phyloP scores from a whole-genome alignment of 2,888 invertebrate genomes.

The Bugulina stolonifera region DNA sequence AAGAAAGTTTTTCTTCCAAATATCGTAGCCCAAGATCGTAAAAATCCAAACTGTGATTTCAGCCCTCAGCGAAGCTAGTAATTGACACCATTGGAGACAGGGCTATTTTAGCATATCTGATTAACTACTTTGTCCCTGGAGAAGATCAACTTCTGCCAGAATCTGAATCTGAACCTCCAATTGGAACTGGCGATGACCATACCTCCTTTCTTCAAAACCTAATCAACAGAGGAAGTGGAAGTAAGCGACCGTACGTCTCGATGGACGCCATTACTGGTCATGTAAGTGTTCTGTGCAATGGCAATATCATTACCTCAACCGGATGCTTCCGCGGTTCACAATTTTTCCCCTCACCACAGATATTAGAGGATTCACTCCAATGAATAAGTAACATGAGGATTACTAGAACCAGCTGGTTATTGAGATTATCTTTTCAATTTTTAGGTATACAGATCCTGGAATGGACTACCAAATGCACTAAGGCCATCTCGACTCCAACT shows the following conservation, averaged over 20 bases:
- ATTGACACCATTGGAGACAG: slow-evolving; percentile 16
- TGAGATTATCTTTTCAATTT: too few relatives aligned
- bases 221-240: neutral
- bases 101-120: slow-evolving; percentile 8
- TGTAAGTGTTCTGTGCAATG: too few relatives aligned
- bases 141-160: neutral
- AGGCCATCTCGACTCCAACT: neutral
- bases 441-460: slow-evolving; percentile 21
- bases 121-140: slow-evolving; percentile 19
- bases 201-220: neutral
- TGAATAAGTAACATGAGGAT: too few relatives aligned
- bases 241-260: neutral
- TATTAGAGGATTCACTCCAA: too few relatives aligned
- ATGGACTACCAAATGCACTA: neutral
- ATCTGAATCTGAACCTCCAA: neutral
- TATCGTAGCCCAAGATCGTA: too few relatives aligned
- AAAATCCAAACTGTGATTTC: neutral
- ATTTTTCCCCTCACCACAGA: too few relatives aligned
- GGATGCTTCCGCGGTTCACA: too few relatives aligned
- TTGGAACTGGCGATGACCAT: neutral
- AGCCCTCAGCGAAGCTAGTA: slow-evolving; percentile 17
- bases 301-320: too few relatives aligned
- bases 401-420: too few relatives aligned
- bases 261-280: slow-evolving; percentile 11
- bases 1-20: too few relatives aligned